phyloP scores from a whole-genome alignment of 2,888 invertebrate genomes.

The Nemotelus pantherinus region DNA sequence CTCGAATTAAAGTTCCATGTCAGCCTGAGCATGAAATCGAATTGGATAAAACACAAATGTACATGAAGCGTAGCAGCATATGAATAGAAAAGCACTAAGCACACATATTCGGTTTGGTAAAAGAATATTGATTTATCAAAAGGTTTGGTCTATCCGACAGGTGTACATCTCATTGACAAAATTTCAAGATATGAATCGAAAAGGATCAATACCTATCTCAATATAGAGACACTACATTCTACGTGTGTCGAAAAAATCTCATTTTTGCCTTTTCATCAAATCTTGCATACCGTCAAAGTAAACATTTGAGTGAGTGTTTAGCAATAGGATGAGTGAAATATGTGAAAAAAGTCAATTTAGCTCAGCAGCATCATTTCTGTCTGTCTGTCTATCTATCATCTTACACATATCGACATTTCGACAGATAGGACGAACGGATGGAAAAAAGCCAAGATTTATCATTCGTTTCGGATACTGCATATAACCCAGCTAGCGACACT shows the following conservation, averaged over 20 bases:
- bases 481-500: background rate
- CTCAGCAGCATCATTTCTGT: background rate
- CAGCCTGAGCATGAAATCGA: background rate
- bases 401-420: background rate
- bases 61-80: too few species aligned
- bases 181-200: background rate
- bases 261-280: constrained; percentile 23
- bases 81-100: too few species aligned
- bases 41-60: background rate
- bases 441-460: too few species aligned
- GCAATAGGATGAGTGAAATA: background rate
- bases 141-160: constrained; percentile 9
- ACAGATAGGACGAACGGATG: background rate
- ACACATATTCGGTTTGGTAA: background rate
- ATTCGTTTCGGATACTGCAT: background rate
- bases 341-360: background rate
- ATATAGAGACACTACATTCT: too few species aligned
- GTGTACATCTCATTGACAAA: constrained; percentile 21
- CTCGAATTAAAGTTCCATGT: too few species aligned
- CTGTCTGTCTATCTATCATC: background rate
- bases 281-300: background rate
- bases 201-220: background rate
- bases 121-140: constrained; percentile 35
- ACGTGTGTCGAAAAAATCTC: constrained; percentile 11
- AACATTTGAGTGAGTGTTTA: background rate